phyloP scores from a whole-genome alignment of 2,797 vertebrate species.

The Sphenopsis melanotis region DNA sequence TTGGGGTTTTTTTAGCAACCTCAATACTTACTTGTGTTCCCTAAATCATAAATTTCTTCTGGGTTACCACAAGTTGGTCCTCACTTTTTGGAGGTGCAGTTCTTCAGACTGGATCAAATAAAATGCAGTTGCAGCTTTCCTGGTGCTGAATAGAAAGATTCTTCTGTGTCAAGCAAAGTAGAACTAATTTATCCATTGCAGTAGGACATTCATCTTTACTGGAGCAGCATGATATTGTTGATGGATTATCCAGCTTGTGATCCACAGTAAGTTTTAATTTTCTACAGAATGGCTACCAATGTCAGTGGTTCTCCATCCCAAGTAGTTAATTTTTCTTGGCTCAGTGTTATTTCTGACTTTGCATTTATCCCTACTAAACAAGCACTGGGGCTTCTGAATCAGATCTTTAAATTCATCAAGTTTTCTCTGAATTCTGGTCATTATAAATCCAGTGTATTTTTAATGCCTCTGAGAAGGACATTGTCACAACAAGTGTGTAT shows the following conservation, averaged over 20 bases:
- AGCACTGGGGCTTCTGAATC: not conserved
- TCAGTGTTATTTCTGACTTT: not conserved
- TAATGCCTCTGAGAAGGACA: not conserved
- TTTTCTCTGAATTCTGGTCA: not conserved
- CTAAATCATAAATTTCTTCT: not conserved
- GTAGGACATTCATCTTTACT: not conserved
- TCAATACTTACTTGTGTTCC: not conserved
- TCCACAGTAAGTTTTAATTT: slow-evolving; percentile 5
- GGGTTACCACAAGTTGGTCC: not conserved
- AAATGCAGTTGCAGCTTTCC: not conserved
- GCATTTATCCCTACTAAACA: not conserved
- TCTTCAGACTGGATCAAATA: not conserved
- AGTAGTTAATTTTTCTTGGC: not conserved
- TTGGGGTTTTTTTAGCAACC: not conserved
- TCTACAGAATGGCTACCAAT: not conserved
- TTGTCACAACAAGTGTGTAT: not conserved
- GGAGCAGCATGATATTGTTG: not conserved
- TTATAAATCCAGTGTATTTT: not conserved
- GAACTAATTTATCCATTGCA: not conserved
- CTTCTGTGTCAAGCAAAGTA: not conserved
- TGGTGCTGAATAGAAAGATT: not conserved
- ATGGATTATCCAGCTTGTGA: not conserved
- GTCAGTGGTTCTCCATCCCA: not conserved
- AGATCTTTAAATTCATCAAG: not conserved
- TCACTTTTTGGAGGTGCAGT: not conserved